Conservation (phyloP, 53 echinoderm and acorn worm genomes). For the Actinopyga echinites region DNA sequence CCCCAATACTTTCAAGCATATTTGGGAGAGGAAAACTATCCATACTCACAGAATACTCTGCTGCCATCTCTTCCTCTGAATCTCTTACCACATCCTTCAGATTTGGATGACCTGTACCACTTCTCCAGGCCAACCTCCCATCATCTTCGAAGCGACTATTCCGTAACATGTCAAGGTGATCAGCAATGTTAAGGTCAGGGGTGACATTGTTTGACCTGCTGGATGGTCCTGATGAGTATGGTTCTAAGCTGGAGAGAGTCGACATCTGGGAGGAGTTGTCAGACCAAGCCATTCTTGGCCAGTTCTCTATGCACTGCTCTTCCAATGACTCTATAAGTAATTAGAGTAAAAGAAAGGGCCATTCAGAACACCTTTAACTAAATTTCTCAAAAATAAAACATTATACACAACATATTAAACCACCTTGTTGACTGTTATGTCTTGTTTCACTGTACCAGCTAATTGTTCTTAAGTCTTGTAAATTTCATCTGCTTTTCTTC, state of each 20-base stretch:
- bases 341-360: no score
- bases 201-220: slow-evolving; percentile 1
- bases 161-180: not conserved
- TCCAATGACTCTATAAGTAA: slow-evolving; percentile 6
- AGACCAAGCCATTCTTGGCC: not conserved
- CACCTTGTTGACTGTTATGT: no score
- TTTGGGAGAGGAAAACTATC: slow-evolving; percentile 91
- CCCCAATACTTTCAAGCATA: slow-evolving; percentile 60
- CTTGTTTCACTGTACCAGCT: no score
- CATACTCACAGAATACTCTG: slow-evolving; percentile 63
- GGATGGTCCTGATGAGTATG: slow-evolving; percentile 13
- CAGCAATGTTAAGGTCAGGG: not conserved
- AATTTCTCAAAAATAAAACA: no score
- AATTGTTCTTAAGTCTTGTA: no score
- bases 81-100: slow-evolving; percentile 41
- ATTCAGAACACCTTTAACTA: no score
- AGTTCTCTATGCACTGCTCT: not conserved
- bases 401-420: no score
- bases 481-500: no score
- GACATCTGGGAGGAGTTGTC: slow-evolving; percentile 26
- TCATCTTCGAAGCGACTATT: not conserved
- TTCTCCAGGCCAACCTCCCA: not conserved
- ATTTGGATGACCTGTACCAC: slow-evolving; percentile 5
- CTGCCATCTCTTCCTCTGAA: slow-evolving; percentile 46
- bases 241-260: slow-evolving; percentile 13